Evolutionary conservation across 2,888 invertebrate genomes (phyloP).

Genomic region (Macrosiphum euphorbiae): DNA sequence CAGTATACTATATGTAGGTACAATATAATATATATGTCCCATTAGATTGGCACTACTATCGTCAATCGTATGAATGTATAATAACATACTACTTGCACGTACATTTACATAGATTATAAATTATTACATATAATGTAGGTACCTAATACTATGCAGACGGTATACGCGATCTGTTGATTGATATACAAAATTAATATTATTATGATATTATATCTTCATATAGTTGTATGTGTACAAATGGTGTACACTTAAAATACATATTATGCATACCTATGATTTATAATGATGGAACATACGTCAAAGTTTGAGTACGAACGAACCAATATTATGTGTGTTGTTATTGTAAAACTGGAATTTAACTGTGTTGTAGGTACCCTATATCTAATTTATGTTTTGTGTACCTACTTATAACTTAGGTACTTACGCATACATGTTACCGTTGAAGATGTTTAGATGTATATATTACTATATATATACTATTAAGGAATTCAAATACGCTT

Average conservation of each 20-base stretch:
- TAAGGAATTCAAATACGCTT: not conserved
- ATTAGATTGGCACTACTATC: not conserved
- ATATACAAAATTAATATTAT: not conserved
- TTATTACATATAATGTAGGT: not conserved
- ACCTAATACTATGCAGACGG: no score
- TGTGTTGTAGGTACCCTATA: not conserved
- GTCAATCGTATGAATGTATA: not conserved
- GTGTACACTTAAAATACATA: no score
- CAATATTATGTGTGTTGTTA: not conserved
- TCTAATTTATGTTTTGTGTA: not conserved
- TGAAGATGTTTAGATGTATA: not conserved
- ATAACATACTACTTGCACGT: not conserved
- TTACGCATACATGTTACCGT: not conserved
- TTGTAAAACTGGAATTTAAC: not conserved
- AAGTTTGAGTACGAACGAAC: no score
- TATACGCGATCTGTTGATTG: not conserved
- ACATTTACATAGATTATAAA: not conserved
- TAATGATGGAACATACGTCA: no score
- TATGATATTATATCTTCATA: not conserved
- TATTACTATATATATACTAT: no score
- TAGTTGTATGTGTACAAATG: no score
- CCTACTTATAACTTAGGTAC: not conserved
- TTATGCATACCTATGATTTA: no score
- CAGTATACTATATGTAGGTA: not conserved
- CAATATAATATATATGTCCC: not conserved